Evolutionary conservation across 2,797 vertebrate genomes (phyloP).

Genomic region (Iguana delicatissima): DNA sequence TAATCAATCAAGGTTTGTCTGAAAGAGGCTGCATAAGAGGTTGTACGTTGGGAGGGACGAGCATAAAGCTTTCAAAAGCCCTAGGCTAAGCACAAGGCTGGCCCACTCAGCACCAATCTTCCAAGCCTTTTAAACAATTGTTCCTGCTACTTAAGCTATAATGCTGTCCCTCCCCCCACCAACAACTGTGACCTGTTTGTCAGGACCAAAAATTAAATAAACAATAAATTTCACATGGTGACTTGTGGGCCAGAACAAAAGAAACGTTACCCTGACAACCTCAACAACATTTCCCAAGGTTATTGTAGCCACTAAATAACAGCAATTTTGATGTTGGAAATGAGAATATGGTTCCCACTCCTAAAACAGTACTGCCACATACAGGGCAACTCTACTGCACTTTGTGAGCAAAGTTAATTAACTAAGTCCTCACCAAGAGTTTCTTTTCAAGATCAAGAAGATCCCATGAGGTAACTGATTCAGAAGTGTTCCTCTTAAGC

Average conservation of each 20-base stretch:
- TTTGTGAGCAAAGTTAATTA: conserved; percentile 6
- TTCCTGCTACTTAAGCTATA: neutral
- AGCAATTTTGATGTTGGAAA: conserved; percentile 26
- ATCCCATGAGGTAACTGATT: conserved; percentile 3
- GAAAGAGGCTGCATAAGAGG: neutral
- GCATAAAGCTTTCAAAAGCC: neutral
- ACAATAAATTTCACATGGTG: conserved; percentile 38
- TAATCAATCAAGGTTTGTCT: neutral
- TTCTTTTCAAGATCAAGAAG: conserved; percentile 30
- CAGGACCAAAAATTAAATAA: conserved; percentile 37
- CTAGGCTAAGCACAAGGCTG: too few relatives aligned
- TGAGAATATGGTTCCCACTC: conserved; percentile 1
- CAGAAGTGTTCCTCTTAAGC: neutral
- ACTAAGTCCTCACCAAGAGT: neutral
- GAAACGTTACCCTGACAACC: conserved; percentile 38
- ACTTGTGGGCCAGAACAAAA: conserved; percentile 28
- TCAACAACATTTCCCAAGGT: conserved; percentile 44
- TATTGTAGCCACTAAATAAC: conserved; percentile 38
- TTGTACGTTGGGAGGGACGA: neutral
- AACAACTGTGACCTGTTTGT: conserved; percentile 16
- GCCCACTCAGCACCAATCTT: neutral
- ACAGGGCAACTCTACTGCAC: neutral
- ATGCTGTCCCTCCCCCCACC: neutral
- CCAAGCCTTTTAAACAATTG: neutral
- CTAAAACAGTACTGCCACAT: conserved; percentile 19